These are phyloP conservation scores for Paramormyrops kingsleyae DNA, from an alignment of 2,113 vertebrate genomes.

Conservation along the genomic window DNA sequence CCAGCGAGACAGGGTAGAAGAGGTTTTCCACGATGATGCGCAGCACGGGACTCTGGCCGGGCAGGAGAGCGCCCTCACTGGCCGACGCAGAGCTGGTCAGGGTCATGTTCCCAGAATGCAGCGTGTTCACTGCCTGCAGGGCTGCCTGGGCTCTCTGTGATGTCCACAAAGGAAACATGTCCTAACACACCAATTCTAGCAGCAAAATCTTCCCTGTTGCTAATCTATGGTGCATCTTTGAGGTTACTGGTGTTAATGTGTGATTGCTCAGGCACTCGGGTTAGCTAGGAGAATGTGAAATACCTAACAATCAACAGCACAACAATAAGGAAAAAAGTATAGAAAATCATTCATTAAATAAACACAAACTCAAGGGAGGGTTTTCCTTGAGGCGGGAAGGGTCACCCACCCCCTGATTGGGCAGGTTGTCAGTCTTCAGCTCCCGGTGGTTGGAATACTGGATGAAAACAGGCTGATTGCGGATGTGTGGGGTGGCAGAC, in stretches of 20 bases:
- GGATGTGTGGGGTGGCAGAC: conserved; percentile 54
- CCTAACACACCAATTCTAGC: not conserved
- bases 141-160: conserved; percentile 59
- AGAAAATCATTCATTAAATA: not conserved
- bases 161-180: conserved; percentile 9
- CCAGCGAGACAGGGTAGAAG: conserved; percentile 69
- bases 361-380: not conserved
- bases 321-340: not conserved
- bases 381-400: not conserved
- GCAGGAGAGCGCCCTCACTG: conserved; percentile 42
- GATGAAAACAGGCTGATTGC: conserved; percentile 67
- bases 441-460: conserved; percentile 76
- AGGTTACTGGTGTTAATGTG: not conserved
- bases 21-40: conserved; percentile 72
- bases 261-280: not conserved
- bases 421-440: conserved; percentile 66
- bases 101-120: conserved; percentile 47
- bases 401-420: conserved; percentile 68
- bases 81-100: conserved; percentile 34
- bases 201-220: not conserved
- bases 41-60: conserved; percentile 62
- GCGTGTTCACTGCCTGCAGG: conserved; percentile 52
- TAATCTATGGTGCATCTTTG: not conserved
- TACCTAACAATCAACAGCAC: not conserved
- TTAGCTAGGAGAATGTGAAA: not conserved